Base-by-base conservation (phyloP, 2,797 vertebrate genomes). In the Periparus ater region DNA sequence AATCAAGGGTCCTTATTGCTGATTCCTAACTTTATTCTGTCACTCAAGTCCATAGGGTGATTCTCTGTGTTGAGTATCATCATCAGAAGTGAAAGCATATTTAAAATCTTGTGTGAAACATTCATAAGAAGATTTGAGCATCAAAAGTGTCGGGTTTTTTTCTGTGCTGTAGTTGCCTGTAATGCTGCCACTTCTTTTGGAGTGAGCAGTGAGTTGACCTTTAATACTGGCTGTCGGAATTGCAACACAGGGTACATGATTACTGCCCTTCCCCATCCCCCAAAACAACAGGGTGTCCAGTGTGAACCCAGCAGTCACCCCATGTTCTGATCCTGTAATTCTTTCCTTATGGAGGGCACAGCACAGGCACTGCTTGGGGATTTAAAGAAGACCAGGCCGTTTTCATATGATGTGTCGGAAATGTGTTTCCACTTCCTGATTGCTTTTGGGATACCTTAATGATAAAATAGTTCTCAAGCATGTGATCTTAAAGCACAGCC, bases 251-350 rank as follows among this genome's bases (percentile, higher is more conserved):
- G 83, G 66, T 61, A 91, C 72, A 66, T 55, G 45, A 63, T 85
- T 90, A 6, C 63, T 88, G 23, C 62, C 84, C 55, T 94, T 89
- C 27, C 44, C 60, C 82, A 77, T 66, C 68, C 85, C 85, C 47
- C 14, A 11, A 79, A 89, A 81, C 74, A 92, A 40, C 19, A 60
- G 89, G 91, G 79, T 92, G 76, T 95, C 95, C 89, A 8, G 17
- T 19, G 63, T 82, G 88, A 94, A 44, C 73, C 62, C 74, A 66
- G 57, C 26, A 1, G 61, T 90, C 66, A 60, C 83, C 83, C 89
- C 44, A 6, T 62, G 60, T 82, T 94, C 95, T 96, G 94, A 93
- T 95, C 88, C n/a, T 74, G 76, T 96, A 97, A 97, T 96, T 84
- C 74, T 73, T 96, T 96, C 95, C 94, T 89, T 62, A 83, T 95